phyloP scores from a whole-genome alignment of 2,888 invertebrate genomes.

The Dryadula phaetusa region DNA sequence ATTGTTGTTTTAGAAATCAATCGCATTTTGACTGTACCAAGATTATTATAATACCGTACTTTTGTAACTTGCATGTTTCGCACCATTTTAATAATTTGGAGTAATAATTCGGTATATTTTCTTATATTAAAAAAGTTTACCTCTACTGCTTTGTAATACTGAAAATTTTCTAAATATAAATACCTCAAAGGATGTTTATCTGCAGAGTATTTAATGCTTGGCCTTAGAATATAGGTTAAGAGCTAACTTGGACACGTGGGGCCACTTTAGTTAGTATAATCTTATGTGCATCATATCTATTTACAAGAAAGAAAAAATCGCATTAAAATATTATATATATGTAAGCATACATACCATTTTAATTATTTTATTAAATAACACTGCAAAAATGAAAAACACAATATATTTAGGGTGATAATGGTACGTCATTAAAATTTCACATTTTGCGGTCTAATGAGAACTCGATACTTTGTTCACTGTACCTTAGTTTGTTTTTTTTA shows the following conservation, averaged over 20 bases:
- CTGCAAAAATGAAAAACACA: not conserved
- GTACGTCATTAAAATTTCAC: constrained; percentile 13
- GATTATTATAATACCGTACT: no score
- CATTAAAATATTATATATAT: no score
- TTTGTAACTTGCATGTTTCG: no score
- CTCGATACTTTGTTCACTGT: constrained; percentile 22
- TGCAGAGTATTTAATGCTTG: constrained; percentile 66
- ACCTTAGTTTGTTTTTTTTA: not conserved
- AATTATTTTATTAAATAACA: constrained; percentile 7
- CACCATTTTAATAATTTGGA: no score
- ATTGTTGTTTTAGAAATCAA: no score
- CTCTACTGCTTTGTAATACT: not conserved
- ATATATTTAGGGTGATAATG: constrained; percentile 3
- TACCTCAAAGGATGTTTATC: constrained; percentile 50
- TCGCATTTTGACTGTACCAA: no score
- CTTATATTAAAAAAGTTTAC: no score
- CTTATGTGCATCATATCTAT: not conserved
- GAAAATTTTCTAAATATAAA: not conserved
- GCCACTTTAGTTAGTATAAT: constrained; percentile 44
- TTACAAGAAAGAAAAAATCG: not conserved
- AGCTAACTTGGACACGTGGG: constrained; percentile 69
- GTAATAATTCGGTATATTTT: no score
- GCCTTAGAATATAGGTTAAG: constrained; percentile 63
- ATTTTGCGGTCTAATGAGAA: constrained; percentile 23
- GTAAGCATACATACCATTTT: not conserved